Conservation (phyloP, 2,888 invertebrate genomes). For the Vandiemenella viatica region DNA sequence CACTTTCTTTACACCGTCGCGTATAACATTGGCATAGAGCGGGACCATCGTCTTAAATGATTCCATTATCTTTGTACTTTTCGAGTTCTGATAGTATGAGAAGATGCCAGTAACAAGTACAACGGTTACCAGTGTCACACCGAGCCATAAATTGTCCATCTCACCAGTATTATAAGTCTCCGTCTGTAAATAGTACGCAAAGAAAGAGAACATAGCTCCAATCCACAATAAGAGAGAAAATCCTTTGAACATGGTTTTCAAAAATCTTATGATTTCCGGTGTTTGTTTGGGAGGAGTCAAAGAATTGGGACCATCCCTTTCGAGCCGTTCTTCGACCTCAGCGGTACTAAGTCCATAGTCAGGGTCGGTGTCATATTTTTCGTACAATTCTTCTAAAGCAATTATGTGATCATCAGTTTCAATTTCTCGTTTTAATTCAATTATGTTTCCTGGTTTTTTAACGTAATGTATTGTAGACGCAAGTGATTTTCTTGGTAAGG, state of each 20-base stretch:
- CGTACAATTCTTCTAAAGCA: not conserved
- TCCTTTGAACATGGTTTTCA: not conserved
- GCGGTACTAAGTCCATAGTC: not conserved
- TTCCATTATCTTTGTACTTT: constrained; percentile 67
- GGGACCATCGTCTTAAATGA: constrained; percentile 71
- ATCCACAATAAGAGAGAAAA: constrained; percentile 2
- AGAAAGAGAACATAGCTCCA: not conserved
- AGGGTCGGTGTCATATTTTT: not conserved
- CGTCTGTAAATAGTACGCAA: not conserved
- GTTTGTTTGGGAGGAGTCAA: not conserved
- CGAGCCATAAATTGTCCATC: constrained; percentile 33
- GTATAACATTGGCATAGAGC: constrained; percentile 49
- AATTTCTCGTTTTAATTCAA: not conserved
- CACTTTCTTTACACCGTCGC: constrained; percentile 43
- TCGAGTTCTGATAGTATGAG: constrained; percentile 56
- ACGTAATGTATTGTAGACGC: no score
- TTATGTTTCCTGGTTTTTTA: not conserved
- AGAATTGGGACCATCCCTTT: not conserved
- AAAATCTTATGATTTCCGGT: not conserved
- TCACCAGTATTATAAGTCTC: not conserved
- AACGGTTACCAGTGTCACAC: constrained; percentile 44
- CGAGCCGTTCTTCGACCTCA: not conserved
- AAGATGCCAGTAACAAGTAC: constrained; percentile 56
- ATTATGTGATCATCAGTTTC: not conserved
- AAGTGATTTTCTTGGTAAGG: not conserved